Base-by-base conservation (phyloP, 2,797 vertebrate genomes). In the Onychomys arenicola region DNA sequence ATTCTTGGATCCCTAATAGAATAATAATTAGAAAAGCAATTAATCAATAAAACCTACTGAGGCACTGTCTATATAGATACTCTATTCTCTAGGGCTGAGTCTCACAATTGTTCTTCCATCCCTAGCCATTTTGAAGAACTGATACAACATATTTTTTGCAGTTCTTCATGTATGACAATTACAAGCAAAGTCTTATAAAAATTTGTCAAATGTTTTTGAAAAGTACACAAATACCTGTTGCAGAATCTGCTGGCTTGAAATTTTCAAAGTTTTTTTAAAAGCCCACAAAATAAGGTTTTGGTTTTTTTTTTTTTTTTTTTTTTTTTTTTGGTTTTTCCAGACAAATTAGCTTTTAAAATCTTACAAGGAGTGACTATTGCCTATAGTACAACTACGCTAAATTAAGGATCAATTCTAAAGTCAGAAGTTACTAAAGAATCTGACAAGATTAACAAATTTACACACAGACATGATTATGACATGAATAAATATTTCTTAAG, bases 401-500 rank as follows among this genome's bases (percentile, higher is more conserved):
- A 90, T 1, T 83, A 94, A 94, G 83, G 57, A 85, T 87, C 73
- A 91, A 57, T 46, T 95, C 9, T 73, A 55, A 0, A 46, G 6
- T 87, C 52, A 84, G 69, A 94, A 84, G 25, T 91, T 32, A 93
- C 8, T 13, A 27, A 12, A 89, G 67, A 95, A 69, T 95, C 13
- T 90, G 65, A 94, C 16, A 76, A 0, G 83, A 94, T 76, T 83
- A 84, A 21, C 11, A 95, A 88, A 89, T 23, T 90, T 46, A 92
- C n/a, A 92, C 1, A 89, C 34, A 93, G 63, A 67, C 21, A 94
- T 73, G 67, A 94, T 89, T 80, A 91, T 55, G 16, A 29, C 11
- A 89, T 78, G 32, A 85, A 88, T 81, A 84, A 92, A 77, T 37
- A 95, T 52, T 91, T 91, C 73, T 59, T 55, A 83, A 93, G n/a